Conservation (phyloP, 2,888 invertebrate species). For the Lacanobia oleracea region DNA sequence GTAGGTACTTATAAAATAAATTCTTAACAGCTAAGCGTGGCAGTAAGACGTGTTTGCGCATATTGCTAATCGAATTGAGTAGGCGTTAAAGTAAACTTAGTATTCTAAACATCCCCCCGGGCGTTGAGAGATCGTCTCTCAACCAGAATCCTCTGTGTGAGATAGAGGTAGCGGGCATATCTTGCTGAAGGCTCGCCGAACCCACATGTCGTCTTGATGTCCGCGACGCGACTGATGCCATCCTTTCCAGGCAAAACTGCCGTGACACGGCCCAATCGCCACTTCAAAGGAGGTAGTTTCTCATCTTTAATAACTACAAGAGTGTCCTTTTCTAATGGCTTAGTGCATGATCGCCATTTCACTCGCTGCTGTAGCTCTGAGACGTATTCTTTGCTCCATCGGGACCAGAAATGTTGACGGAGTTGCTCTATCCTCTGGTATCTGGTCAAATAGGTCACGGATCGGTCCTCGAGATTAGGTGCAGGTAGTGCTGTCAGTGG, state of each 20-base stretch:
- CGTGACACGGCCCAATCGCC: background rate
- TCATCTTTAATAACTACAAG: too few species aligned
- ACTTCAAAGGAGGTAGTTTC: background rate
- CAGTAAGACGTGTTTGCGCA: background rate
- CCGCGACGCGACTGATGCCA: slow-evolving; percentile 2
- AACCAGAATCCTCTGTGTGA: too few species aligned
- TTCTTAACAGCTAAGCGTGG: background rate
- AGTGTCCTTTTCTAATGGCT: too few species aligned
- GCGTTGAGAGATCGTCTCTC: too few species aligned
- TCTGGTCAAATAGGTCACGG: background rate
- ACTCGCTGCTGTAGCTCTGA: background rate
- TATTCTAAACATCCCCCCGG: too few species aligned
- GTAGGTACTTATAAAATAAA: background rate
- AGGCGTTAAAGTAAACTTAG: too few species aligned
- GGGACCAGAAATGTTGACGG: background rate
- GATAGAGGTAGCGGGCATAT: too few species aligned
- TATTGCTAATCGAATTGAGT: too few species aligned
- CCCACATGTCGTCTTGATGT: background rate
- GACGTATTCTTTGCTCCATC: background rate
- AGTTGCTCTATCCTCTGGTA: slow-evolving; percentile 2
- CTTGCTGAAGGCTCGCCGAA: background rate
- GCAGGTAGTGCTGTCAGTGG: too few species aligned
- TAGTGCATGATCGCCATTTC: too few species aligned
- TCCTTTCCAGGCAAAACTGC: background rate
- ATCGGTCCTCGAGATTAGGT: background rate